A percentile compares a stretch with the other conserved stretches of the same genome.
Conservation (phyloP, 2,888 invertebrate species). For the Liposcelis brunnea region DNA sequence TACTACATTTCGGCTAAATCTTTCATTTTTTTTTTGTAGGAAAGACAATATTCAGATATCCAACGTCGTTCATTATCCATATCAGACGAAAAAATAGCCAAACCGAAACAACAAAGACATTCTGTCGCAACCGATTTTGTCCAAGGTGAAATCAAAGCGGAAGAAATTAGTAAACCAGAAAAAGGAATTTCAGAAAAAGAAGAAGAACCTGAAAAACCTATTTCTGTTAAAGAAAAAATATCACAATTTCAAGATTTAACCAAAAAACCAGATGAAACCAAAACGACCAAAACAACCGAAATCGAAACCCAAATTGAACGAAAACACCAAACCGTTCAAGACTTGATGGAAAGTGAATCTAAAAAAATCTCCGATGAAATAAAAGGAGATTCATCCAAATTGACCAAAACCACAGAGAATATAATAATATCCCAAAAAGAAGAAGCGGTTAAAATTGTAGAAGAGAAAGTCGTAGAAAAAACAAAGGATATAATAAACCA, state of each 20-base stretch:
- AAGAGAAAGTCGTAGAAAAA: not conserved
- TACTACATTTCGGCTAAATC: too few relatives aligned
- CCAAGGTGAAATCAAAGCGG: constrained; percentile 30
- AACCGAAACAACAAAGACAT: constrained; percentile 26
- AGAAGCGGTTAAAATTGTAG: not conserved
- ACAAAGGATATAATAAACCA: not conserved
- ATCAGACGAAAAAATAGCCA: not conserved
- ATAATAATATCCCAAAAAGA: not conserved
- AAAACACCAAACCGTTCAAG: constrained; percentile 13
- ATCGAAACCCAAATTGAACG: constrained; percentile 14
- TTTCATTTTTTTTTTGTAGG: not conserved
- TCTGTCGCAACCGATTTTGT: constrained; percentile 26
- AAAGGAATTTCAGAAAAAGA: constrained; percentile 35
- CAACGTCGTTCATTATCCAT: constrained; percentile 5
- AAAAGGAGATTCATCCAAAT: constrained; percentile 15
- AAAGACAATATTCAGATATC: constrained; percentile 1
- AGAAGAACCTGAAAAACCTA: constrained; percentile 29
- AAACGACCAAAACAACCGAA: constrained; percentile 14
- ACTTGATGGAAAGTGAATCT: too few relatives aligned
- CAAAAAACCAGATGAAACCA: constrained; percentile 11
- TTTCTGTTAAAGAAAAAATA: constrained; percentile 14
- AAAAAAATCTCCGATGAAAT: constrained; percentile 10
- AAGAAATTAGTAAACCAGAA: constrained; percentile 29
- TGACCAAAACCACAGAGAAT: constrained; percentile 11
- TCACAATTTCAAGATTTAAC: constrained; percentile 12